Base-by-base conservation (phyloP, 2,797 vertebrate species). In the Bradypodion pumilum region DNA sequence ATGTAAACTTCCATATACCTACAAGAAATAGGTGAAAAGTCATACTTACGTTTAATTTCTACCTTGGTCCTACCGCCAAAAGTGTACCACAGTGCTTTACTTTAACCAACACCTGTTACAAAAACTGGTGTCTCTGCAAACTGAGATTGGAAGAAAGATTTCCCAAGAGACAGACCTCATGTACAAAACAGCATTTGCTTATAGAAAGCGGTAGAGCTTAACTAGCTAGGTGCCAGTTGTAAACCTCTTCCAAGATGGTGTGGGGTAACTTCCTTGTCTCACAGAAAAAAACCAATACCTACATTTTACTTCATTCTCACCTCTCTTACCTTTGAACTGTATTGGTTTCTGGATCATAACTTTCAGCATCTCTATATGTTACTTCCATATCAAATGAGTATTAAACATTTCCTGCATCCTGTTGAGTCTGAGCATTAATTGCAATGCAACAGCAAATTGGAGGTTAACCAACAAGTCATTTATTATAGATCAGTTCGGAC, bases 11-110 rank as follows among this genome's bases (percentile, higher is more conserved):
- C 37, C 40, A 23, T 10, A 23, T 25, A 12, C 1, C 12, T 23
- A 9, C 5, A 15, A 60, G 62, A 83, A 56, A 56, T 1, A 52
- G 46, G 86, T 19, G 19, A 80, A 86, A 86, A 74, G 49, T 10
- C n/a, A 84, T 86, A 88, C 32, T 0, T 23, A 70, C 69, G 23
- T 79, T 85, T 88, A 4, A 80, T 49, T 75, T 82, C 70, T 44
- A 69, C 1, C 74, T 1, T 9, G 70, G 81, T 87, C 52, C 40
- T 42, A n/a, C 32, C 0, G 37, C 68, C 8, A 13, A 89, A 85
- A 60, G 44, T 77, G 82, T 12, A 9, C 49, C 80, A 73, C 70
- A 46, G n/a, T 69, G 68, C 81, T 79, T 80, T 2, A 52, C 80
- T 80, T 25, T 70, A 49, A 60, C 56, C 32, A 62, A 77, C 52